Evolutionary conservation across 2,113 vertebrate species (phyloP).

Genomic region (Morone saxatilis): DNA sequence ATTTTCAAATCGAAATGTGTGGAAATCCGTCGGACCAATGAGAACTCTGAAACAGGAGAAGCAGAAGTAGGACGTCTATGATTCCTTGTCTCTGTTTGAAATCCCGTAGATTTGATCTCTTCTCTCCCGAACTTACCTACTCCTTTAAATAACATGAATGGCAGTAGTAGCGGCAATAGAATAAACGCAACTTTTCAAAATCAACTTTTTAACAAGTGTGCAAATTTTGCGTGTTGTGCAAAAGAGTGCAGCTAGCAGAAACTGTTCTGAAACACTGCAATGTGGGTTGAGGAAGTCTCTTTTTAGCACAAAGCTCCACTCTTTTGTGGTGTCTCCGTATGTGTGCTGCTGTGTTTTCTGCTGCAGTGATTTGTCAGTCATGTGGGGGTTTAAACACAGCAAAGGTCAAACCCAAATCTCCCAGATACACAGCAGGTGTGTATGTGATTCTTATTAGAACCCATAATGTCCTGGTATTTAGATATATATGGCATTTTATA

Average conservation of each 20-base stretch:
- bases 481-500: not conserved
- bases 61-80: slow-evolving; percentile 8
- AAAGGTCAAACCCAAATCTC: slow-evolving; percentile 49
- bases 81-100: slow-evolving; percentile 19
- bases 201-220: slow-evolving; percentile 49
- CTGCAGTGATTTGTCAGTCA: slow-evolving; percentile 18
- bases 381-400: slow-evolving; percentile 26
- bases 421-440: not conserved
- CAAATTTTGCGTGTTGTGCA: slow-evolving; percentile 43
- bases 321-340: slow-evolving; percentile 16
- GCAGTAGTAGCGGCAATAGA: not conserved
- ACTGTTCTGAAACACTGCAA: slow-evolving; percentile 32
- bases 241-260: not conserved
- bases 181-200: slow-evolving; percentile 41
- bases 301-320: slow-evolving; percentile 57
- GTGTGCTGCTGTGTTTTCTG: slow-evolving; percentile 1
- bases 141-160: slow-evolving; percentile 36
- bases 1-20: slow-evolving; percentile 24
- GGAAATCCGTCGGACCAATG: slow-evolving; percentile 7
- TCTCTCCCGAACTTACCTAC: slow-evolving; percentile 3
- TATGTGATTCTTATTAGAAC: slow-evolving; percentile 16
- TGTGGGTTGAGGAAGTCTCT: slow-evolving; percentile 35
- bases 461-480: not conserved
- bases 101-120: slow-evolving; percentile 20
- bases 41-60: slow-evolving; percentile 25